Evolutionary conservation across 1,140 invertebrate genomes (phyloP).

Genomic region (Riptortus pedestris): DNA sequence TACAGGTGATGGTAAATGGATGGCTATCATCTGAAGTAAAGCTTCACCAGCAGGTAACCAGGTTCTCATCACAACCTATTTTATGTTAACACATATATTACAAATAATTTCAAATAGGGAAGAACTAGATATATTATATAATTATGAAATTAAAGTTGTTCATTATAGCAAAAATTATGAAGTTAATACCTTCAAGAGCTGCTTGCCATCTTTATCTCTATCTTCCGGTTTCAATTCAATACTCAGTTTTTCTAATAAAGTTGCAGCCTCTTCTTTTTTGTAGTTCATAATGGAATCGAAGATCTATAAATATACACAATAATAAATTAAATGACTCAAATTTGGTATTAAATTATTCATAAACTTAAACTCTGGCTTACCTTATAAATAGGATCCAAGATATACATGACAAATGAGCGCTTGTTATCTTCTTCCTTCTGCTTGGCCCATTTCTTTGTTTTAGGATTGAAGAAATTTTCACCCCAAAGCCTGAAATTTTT

Average conservation of each 20-base stretch:
- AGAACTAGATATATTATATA: conserved; percentile 20
- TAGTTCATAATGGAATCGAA: conserved; percentile 98
- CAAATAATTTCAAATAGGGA: neutral
- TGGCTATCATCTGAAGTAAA: conserved; percentile 99
- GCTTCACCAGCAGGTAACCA: conserved; percentile 99
- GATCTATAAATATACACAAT: conserved; percentile 54
- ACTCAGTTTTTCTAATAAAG: conserved; percentile 76
- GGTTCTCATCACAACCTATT: conserved; percentile 94
- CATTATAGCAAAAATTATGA: conserved; percentile 35
- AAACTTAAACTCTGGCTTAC: conserved; percentile 37
- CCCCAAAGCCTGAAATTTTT: conserved; percentile 67
- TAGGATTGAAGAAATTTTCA: conserved; percentile 96
- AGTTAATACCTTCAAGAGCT: conserved; percentile 78
- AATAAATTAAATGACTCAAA: conserved; percentile 26
- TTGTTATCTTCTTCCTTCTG: conserved; percentile 81
- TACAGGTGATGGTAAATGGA: conserved; percentile 97
- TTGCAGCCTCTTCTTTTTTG: conserved; percentile 87
- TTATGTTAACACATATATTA: conserved; percentile 33
- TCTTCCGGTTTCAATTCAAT: conserved; percentile 91
- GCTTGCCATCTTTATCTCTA: conserved; percentile 89
- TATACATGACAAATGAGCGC: conserved; percentile 96
- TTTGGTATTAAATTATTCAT: conserved; percentile 14
- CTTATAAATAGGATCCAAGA: conserved; percentile 98
- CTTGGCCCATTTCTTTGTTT: conserved; percentile 97
- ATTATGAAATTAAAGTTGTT: conserved; percentile 15